Conservation (phyloP, 2,888 invertebrate species). For the Hetaerina titia region DNA sequence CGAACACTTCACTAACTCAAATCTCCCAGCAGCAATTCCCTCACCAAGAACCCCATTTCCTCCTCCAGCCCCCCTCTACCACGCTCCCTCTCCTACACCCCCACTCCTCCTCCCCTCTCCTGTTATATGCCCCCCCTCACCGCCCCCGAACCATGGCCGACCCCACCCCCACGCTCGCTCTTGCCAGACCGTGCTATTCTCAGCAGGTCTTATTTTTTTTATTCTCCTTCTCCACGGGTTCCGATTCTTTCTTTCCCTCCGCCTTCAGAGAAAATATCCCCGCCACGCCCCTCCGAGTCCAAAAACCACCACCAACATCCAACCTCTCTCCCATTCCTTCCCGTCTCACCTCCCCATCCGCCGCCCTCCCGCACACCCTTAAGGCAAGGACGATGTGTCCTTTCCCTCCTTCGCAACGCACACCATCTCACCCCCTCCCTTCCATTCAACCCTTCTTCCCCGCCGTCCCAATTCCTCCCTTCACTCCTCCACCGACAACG, state of each 20-base stretch:
- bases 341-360: too few relatives aligned
- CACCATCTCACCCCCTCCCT: neutral
- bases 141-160: neutral
- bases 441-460: neutral
- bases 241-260: neutral
- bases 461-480: neutral
- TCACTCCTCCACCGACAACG: neutral
- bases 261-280: neutral
- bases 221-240: neutral
- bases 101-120: neutral
- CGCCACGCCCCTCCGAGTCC: neutral
- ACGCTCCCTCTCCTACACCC: neutral
- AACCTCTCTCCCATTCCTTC: neutral
- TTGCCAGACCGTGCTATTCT: neutral
- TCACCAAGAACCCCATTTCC: neutral
- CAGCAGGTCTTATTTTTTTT: neutral
- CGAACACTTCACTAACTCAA: constrained; percentile 64
- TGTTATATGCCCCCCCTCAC: neutral
- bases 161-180: neutral
- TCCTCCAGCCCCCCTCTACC: neutral
- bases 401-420: neutral
- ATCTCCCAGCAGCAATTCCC: constrained; percentile 24
- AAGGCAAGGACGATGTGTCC: neutral
- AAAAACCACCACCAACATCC: neutral
- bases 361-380: too few relatives aligned